A percentile compares a stretch with the other conserved stretches of the same genome.
Evolutionary conservation across 2,113 vertebrate species (phyloP).

Genomic region (Tylochromis polylepis): DNA sequence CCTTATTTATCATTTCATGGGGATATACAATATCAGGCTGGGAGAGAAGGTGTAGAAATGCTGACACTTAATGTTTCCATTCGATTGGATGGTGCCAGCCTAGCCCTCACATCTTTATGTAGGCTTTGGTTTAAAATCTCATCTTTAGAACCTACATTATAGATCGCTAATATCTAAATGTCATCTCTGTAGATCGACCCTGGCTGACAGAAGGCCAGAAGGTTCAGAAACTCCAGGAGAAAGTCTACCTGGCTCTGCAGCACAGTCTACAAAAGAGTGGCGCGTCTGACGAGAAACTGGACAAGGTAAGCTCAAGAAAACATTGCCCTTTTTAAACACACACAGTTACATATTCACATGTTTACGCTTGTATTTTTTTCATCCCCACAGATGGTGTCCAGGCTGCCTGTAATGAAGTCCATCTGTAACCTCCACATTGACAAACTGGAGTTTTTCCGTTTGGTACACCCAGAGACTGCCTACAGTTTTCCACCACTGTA

Average conservation of each 20-base stretch:
- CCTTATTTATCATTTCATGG: not conserved
- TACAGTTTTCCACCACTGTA: conserved; percentile 87
- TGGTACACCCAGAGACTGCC: conserved; percentile 85
- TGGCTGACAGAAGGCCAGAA: conserved; percentile 85
- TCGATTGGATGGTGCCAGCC: not conserved
- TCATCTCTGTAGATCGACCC: conserved; percentile 71
- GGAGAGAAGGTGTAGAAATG: not conserved
- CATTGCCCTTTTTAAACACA: not conserved
- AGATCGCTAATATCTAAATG: not conserved
- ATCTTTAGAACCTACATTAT: not conserved
- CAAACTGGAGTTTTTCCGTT: conserved; percentile 88
- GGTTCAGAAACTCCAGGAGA: conserved; percentile 87
- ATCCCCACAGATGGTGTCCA: conserved; percentile 80
- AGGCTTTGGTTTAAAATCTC: not conserved
- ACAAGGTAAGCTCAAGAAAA: conserved; percentile 72
- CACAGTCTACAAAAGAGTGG: conserved; percentile 82
- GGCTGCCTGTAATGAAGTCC: conserved; percentile 85
- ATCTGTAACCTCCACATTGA: conserved; percentile 89
- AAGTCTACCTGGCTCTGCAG: conserved; percentile 84
- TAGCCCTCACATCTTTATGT: not conserved
- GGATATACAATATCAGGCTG: not conserved
- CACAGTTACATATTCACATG: not conserved
- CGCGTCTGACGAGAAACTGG: conserved; percentile 79
- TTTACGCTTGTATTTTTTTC: not conserved
- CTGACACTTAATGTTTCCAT: not conserved